These are phyloP conservation scores for Andrena flavipes DNA, from an alignment of 2,888 invertebrate genomes.

Conservation along the genomic window DNA sequence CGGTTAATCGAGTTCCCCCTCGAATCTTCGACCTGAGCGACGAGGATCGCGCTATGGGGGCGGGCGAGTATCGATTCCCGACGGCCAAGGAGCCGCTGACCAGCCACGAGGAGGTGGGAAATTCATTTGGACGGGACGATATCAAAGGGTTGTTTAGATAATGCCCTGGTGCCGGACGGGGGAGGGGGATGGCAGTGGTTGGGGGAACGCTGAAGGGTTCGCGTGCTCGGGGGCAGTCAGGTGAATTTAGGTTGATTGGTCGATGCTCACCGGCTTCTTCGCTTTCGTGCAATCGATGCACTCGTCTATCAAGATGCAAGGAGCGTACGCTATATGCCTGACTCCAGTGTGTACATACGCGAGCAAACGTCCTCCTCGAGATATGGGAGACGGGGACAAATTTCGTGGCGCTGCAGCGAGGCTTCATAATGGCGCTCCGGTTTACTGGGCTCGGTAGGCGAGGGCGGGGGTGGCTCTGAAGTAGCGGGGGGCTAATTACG, in stretches of 20 bases:
- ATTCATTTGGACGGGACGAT: conserved; percentile 45
- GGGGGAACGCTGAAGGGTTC: conserved; percentile 61
- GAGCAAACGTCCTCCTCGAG: conserved; percentile 20
- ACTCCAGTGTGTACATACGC: conserved; percentile 50
- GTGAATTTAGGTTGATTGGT: conserved; percentile 78
- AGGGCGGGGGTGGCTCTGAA: no score
- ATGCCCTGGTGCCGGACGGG: conserved; percentile 29
- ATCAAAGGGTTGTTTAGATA: conserved; percentile 71
- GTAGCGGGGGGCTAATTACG: no score
- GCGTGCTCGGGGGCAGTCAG: conserved; percentile 73
- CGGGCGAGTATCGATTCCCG: conserved; percentile 1
- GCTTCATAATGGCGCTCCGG: background rate
- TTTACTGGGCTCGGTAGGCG: background rate
- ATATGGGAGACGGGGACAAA: conserved; percentile 31
- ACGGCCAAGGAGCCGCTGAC: background rate
- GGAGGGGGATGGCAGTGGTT: conserved; percentile 53
- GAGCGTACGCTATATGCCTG: conserved; percentile 28
- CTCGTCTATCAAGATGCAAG: conserved; percentile 74
- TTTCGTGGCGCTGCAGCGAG: background rate
- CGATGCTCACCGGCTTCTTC: conserved; percentile 69
- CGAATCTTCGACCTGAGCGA: background rate
- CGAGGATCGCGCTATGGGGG: background rate
- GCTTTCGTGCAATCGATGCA: conserved; percentile 73
- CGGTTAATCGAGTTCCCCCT: no score
- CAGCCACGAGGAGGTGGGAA: conserved; percentile 7